phyloP scores from a whole-genome alignment of 2,113 vertebrate species.

The Pristiophorus japonicus region DNA sequence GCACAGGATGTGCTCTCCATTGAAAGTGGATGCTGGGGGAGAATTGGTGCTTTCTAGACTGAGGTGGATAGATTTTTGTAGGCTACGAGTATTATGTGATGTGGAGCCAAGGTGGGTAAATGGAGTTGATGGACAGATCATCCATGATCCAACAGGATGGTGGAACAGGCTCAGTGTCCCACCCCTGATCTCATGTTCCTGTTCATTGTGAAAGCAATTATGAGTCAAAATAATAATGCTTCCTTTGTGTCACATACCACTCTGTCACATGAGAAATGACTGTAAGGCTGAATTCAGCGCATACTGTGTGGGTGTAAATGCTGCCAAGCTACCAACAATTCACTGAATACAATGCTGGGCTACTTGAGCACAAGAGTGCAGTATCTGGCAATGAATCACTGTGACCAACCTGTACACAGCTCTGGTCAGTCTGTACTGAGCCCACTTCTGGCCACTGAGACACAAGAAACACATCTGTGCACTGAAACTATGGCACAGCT shows the following conservation, averaged over 20 bases:
- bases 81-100: too few relatives aligned
- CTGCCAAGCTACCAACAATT: neutral
- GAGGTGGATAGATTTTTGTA: neutral
- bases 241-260: neutral
- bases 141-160: neutral
- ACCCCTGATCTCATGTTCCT: neutral
- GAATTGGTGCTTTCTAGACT: neutral
- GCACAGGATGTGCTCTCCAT: too few relatives aligned
- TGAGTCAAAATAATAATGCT: neutral
- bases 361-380: neutral
- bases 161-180: neutral
- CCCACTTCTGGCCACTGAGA: neutral
- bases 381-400: neutral
- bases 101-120: neutral
- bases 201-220: neutral
- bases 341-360: neutral
- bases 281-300: neutral
- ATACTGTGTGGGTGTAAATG: neutral
- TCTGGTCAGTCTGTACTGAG: neutral
- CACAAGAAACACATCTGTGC: neutral
- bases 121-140: neutral
- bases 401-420: neutral
- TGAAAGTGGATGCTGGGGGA: too few relatives aligned
- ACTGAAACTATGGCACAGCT: too few relatives aligned
- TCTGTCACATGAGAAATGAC: neutral